phyloP scores from a whole-genome alignment of 64 coral and sea anemone genomes.

The Dendrophyllia cribrosa region DNA sequence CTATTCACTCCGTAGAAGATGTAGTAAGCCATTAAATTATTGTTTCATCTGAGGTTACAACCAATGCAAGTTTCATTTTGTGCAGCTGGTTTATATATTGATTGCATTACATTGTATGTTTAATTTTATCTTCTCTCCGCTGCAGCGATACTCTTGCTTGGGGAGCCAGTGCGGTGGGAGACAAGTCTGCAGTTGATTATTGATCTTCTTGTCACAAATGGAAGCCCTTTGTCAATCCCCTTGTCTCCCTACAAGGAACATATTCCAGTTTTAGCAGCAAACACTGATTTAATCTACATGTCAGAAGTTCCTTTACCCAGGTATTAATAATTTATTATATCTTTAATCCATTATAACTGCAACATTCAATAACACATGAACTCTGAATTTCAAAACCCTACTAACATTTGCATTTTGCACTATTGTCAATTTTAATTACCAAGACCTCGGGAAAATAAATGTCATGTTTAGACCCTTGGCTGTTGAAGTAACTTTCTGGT shows the following conservation, averaged over 20 bases:
- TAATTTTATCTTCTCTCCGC: background rate
- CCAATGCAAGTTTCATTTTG: background rate
- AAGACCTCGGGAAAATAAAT: no score
- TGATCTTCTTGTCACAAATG: slow-evolving; percentile 80
- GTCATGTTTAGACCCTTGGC: no score
- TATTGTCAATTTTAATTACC: no score
- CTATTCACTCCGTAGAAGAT: no score
- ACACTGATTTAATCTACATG: slow-evolving; percentile 82
- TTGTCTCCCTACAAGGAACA: slow-evolving; percentile 8
- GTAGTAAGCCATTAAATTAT: no score
- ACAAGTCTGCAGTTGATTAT: slow-evolving; percentile 77
- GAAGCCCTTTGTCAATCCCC: slow-evolving; percentile 16
- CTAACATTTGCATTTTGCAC: no score
- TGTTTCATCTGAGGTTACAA: no score
- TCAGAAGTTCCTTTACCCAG: slow-evolving; percentile 74
- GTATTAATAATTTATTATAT: background rate
- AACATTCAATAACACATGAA: no score
- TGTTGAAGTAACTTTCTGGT: no score
- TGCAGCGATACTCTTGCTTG: slow-evolving; percentile 76
- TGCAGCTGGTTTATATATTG: background rate
- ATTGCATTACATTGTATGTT: no score
- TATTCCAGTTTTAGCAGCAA: slow-evolving; percentile 79
- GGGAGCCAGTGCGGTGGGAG: slow-evolving; percentile 87
- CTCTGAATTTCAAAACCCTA: no score
- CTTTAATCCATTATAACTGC: background rate